A percentile compares a stretch with the other conserved stretches of the same genome.
Evolutionary conservation across 2,888 invertebrate species (phyloP).

Genomic region (Aporophyla nigra): DNA sequence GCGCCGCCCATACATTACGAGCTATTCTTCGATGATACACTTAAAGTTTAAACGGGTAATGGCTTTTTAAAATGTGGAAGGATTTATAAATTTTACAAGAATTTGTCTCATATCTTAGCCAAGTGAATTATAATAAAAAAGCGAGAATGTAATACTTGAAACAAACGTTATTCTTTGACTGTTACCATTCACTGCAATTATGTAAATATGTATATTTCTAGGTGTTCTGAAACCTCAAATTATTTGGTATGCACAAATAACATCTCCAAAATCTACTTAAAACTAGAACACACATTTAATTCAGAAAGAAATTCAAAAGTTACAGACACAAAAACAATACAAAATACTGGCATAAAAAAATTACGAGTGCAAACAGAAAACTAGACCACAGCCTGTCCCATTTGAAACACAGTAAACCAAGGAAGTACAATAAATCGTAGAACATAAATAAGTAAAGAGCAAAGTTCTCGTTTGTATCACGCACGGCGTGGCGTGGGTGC

Average conservation of each 20-base stretch:
- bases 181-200: background rate
- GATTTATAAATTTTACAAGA: constrained; percentile 18
- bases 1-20: constrained; percentile 74
- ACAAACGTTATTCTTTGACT: background rate
- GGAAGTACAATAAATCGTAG: constrained; percentile 68
- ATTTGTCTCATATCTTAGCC: background rate
- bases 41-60: constrained; percentile 63
- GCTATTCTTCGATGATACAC: constrained; percentile 69
- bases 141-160: background rate
- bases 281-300: background rate
- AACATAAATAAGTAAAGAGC: constrained; percentile 70
- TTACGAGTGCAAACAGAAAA: constrained; percentile 24
- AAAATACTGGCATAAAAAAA: constrained; percentile 3
- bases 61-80: constrained; percentile 45
- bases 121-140: background rate
- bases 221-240: background rate
- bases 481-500: constrained; percentile 72
- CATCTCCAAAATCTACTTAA: background rate
- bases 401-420: constrained; percentile 32
- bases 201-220: background rate
- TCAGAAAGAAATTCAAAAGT: background rate
- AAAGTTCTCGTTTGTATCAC: constrained; percentile 66
- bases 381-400: constrained; percentile 37
- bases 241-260: background rate
- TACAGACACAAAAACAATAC: background rate